These are phyloP conservation scores for Hirtodrosophila duncani DNA, from an alignment of 2,888 invertebrate genomes.

Conservation along the genomic window DNA sequence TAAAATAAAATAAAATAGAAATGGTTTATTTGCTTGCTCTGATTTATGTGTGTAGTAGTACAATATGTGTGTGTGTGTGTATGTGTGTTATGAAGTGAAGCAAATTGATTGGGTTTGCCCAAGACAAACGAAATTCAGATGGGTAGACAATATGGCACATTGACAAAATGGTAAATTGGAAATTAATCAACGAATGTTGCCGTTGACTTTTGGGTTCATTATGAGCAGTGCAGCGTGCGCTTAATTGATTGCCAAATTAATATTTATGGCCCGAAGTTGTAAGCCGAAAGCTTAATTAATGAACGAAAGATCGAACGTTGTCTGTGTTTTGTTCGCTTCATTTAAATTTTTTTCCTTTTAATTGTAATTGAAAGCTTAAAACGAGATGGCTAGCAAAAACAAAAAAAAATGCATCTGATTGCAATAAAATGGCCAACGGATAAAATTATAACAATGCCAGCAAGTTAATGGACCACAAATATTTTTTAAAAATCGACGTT, in stretches of 20 bases:
- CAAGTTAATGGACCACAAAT: conserved; percentile 50
- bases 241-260: conserved; percentile 60
- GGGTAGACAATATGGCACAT: conserved; percentile 36
- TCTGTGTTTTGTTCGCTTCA: conserved; percentile 4
- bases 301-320: conserved; percentile 26
- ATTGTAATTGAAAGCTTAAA: conserved; percentile 18
- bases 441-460: conserved; percentile 29
- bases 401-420: conserved; percentile 7
- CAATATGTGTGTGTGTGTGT: too few species aligned
- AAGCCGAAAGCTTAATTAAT: conserved; percentile 47
- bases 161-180: conserved; percentile 62
- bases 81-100: too few species aligned
- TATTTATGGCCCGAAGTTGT: conserved; percentile 48
- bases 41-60: conserved; percentile 60
- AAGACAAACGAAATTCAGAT: conserved; percentile 7
- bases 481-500: conserved; percentile 36
- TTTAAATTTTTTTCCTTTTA: conserved; percentile 6
- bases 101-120: conserved; percentile 34
- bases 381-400: neutral
- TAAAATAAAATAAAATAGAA: conserved; percentile 31
- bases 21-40: conserved; percentile 50
- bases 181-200: conserved; percentile 55
- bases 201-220: conserved; percentile 22
- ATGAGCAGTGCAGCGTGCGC: neutral
- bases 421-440: conserved; percentile 24